These are phyloP conservation scores for Drosophila parabipectinata DNA, from an alignment of 1,140 invertebrate genomes.

Conservation along the genomic window DNA sequence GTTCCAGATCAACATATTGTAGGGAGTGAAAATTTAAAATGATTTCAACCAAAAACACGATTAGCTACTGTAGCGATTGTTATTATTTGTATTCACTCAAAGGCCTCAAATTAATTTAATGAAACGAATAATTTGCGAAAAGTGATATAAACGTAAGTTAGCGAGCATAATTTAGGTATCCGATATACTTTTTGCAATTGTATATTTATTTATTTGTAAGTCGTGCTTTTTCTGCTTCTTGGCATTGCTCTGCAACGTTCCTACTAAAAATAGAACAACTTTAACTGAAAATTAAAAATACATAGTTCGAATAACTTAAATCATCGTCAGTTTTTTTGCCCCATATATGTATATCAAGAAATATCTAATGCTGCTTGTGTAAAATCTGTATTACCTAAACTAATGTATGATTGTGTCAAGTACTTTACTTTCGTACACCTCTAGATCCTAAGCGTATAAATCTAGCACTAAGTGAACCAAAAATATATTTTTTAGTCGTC, in stretches of 20 bases:
- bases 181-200: slow-evolving; percentile 70
- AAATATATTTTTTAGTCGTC: slow-evolving; percentile 59
- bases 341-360: slow-evolving; percentile 7
- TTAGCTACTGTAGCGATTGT: slow-evolving; percentile 43
- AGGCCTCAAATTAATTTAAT: slow-evolving; percentile 72
- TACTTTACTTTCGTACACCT: slow-evolving; percentile 33
- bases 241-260: slow-evolving; percentile 64
- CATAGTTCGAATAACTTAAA: slow-evolving; percentile 24
- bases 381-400: slow-evolving; percentile 49
- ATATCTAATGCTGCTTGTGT: slow-evolving; percentile 58
- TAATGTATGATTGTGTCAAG: slow-evolving; percentile 37
- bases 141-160: slow-evolving; percentile 81
- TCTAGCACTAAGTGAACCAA: slow-evolving; percentile 68
- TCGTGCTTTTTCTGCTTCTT: slow-evolving; percentile 49
- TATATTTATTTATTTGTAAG: slow-evolving; percentile 75
- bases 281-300: slow-evolving; percentile 11
- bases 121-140: slow-evolving; percentile 81
- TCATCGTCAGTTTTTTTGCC: slow-evolving; percentile 32
- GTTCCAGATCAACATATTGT: slow-evolving; percentile 80
- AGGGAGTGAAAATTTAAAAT: slow-evolving; percentile 44
- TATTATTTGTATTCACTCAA: slow-evolving; percentile 56
- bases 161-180: slow-evolving; percentile 72
- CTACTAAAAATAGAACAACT: slow-evolving; percentile 48
- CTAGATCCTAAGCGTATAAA: slow-evolving; percentile 59
- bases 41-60: slow-evolving; percentile 68